These are phyloP conservation scores for Julus scandinavius DNA, from an alignment of 2,888 invertebrate genomes.

Conservation along the genomic window DNA sequence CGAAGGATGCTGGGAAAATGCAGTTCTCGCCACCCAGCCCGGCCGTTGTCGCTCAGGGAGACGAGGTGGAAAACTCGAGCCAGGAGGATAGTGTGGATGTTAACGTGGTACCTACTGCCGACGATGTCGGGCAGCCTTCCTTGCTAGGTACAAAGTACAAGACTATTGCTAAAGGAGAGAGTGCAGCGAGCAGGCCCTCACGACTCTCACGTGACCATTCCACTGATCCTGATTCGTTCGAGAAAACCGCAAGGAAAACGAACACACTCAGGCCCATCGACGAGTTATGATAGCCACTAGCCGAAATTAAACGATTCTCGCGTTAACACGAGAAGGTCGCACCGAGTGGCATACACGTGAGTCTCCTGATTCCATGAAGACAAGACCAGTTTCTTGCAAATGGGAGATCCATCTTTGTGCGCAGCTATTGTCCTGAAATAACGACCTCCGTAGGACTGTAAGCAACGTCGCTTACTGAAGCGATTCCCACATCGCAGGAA, in stretches of 20 bases:
- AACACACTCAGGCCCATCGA: slow-evolving; percentile 4
- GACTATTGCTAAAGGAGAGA: slow-evolving; percentile 14
- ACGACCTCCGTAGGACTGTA: neutral
- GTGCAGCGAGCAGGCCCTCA: neutral
- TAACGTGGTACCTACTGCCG: neutral
- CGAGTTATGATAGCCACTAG: slow-evolving; percentile 38
- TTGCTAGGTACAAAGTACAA: neutral
- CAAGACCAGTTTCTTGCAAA: neutral
- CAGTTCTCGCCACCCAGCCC: neutral
- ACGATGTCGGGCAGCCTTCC: neutral
- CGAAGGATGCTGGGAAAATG: slow-evolving; percentile 48
- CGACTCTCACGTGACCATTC: slow-evolving; percentile 24
- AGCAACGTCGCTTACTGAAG: neutral
- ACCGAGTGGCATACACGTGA: neutral
- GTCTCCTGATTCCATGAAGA: neutral
- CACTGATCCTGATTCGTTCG: slow-evolving; percentile 1
- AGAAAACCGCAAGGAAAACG: neutral
- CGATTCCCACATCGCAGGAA: neutral
- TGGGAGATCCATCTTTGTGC: neutral
- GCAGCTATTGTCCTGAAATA: neutral
- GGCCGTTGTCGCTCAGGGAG: slow-evolving; percentile 1
- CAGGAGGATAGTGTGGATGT: neutral
- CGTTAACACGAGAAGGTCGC: neutral
- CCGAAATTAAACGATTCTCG: neutral
- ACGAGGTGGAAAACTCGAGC: slow-evolving; percentile 35